phyloP scores from a whole-genome alignment of 2,797 vertebrate genomes.

The Ambastaia sidthimunki region DNA sequence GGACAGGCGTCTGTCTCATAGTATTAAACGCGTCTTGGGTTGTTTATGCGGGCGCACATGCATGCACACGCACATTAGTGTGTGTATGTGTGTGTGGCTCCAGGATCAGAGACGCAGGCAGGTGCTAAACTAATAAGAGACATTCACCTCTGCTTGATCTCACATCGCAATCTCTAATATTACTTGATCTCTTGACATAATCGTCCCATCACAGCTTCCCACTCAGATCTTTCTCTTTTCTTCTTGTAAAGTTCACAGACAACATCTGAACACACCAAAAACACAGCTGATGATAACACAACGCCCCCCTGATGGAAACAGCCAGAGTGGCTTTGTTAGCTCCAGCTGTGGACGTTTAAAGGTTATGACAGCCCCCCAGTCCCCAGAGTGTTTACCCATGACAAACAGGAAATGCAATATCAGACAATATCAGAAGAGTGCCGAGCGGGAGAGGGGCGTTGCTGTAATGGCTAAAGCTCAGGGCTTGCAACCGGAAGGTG shows the following conservation, averaged over 20 bases:
- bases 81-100: constrained; percentile 34
- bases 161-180: constrained; percentile 17
- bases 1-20: constrained; percentile 15
- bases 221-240: not conserved
- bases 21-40: constrained; percentile 17
- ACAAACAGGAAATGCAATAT: constrained; percentile 57
- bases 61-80: no score
- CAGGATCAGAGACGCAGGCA: constrained; percentile 43
- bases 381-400: constrained; percentile 9
- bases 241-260: not conserved
- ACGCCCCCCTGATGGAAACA: no score
- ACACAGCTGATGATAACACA: not conserved
- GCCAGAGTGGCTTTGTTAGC: no score
- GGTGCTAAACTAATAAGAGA: constrained; percentile 33
- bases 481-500: not conserved
- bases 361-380: not conserved
- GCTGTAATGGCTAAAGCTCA: not conserved
- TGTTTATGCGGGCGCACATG: no score
- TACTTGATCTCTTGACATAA: constrained; percentile 26
- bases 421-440: constrained; percentile 33
- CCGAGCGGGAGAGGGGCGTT: not conserved
- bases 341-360: not conserved
- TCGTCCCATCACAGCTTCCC: not conserved
- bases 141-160: constrained; percentile 15
- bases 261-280: not conserved